Conservation (phyloP, 2,113 vertebrate species). For the Plestiodon gilberti region DNA sequence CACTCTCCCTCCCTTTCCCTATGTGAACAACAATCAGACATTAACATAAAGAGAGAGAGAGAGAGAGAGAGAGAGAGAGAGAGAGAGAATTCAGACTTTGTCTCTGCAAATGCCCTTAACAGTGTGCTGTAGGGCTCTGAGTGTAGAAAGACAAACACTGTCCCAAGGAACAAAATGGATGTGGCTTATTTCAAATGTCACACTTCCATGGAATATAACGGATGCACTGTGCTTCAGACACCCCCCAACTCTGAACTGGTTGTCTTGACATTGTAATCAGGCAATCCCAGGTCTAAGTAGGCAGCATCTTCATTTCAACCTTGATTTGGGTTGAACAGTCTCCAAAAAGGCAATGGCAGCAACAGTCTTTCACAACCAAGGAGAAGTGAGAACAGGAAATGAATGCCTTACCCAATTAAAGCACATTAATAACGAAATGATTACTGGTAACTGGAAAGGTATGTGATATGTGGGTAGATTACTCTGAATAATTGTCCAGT, state of each 20-base stretch:
- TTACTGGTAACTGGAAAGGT: background rate
- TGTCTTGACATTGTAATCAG: background rate
- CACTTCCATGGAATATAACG: background rate
- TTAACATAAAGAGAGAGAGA: background rate
- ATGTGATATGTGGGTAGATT: background rate
- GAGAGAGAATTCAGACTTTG: background rate
- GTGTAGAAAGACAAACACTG: background rate
- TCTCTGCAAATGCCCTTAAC: background rate
- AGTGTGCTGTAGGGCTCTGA: background rate
- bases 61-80: no score
- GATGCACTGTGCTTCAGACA: background rate
- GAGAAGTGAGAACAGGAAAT: slow-evolving; percentile 14
- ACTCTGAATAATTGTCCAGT: background rate
- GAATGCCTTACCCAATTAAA: background rate
- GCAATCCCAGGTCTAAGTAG: background rate
- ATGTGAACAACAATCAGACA: background rate
- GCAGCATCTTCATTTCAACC: background rate
- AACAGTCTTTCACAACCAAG: background rate
- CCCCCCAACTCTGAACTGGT: background rate
- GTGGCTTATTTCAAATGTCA: background rate
- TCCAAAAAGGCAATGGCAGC: background rate
- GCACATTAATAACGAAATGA: background rate
- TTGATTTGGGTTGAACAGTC: background rate
- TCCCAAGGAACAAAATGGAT: background rate
- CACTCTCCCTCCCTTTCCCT: no score